phyloP scores from a whole-genome alignment of 2,113 vertebrate genomes.

The Camelus dromedarius region DNA sequence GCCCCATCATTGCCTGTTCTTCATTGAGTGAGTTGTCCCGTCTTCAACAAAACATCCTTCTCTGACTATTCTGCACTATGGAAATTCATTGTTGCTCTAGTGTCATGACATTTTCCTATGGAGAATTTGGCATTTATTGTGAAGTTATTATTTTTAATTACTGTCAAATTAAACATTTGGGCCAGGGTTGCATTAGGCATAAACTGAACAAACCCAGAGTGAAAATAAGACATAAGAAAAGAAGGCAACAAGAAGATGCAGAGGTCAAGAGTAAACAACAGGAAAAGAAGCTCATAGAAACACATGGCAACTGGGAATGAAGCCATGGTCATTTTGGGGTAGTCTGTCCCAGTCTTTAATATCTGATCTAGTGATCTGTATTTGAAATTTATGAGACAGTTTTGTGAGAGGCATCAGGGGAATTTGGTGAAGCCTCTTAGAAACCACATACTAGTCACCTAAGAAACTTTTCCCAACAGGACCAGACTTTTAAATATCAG shows the following conservation, averaged over 20 bases:
- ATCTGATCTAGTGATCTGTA: neutral
- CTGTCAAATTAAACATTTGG: constrained; percentile 37
- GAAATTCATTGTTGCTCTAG: neutral
- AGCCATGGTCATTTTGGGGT: neutral
- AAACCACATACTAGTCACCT: neutral
- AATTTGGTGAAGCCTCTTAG: neutral
- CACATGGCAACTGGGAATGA: neutral
- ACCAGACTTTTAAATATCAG: constrained; percentile 21
- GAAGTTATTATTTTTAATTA: constrained; percentile 51
- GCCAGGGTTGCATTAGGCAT: neutral
- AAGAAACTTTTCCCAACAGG: neutral
- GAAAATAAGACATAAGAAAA: constrained; percentile 42
- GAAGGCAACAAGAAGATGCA: neutral
- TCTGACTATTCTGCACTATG: neutral
- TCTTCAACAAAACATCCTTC: neutral
- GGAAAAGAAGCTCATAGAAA: neutral
- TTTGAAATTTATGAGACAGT: neutral
- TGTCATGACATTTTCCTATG: neutral
- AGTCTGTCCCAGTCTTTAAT: neutral
- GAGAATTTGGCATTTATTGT: constrained; percentile 11
- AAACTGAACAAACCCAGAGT: constrained; percentile 18
- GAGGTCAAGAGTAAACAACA: neutral
- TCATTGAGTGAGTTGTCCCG: neutral
- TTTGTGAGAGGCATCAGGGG: neutral
- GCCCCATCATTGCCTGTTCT: neutral